A percentile compares a stretch with the other conserved stretches of the same genome.
Evolutionary conservation across 2,113 vertebrate species (phyloP).

Genomic region (Felis chaus): DNA sequence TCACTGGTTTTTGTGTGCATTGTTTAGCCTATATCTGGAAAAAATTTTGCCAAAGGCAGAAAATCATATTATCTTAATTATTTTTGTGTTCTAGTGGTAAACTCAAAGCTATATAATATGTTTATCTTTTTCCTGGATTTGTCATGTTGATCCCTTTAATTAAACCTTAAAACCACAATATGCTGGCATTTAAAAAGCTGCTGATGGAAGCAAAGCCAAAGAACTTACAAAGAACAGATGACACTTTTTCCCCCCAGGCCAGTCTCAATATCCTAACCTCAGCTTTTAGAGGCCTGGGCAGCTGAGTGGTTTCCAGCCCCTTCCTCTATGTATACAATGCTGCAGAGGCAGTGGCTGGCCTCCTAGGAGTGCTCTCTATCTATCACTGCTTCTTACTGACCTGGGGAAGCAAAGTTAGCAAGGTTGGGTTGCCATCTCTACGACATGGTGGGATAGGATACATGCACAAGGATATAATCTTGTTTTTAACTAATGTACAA

Average conservation of each 20-base stretch:
- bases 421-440: not conserved
- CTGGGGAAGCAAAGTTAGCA: not conserved
- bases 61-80: conserved; percentile 68
- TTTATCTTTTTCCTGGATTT: conserved; percentile 70
- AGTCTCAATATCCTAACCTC: not conserved
- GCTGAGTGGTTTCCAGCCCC: not conserved
- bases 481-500: not conserved
- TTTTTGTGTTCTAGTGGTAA: conserved; percentile 64
- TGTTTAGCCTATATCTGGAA: not conserved
- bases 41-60: conserved; percentile 44
- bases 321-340: accelerated
- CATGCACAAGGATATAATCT: not conserved
- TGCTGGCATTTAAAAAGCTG: conserved; percentile 58
- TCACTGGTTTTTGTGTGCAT: not conserved
- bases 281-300: not conserved
- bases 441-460: not conserved
- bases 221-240: conserved; percentile 19
- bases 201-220: conserved; percentile 56
- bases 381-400: not conserved
- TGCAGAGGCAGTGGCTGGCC: not conserved
- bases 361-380: not conserved
- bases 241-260: not conserved
- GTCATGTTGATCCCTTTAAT: conserved; percentile 75
- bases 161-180: conserved; percentile 72
- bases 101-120: conserved; percentile 58